Percentiles rank a stretch among this genome's conserved stretches.
Conservation (phyloP, 35 echinoderm and acorn worm species). For the Holothuria glaberrima region DNA sequence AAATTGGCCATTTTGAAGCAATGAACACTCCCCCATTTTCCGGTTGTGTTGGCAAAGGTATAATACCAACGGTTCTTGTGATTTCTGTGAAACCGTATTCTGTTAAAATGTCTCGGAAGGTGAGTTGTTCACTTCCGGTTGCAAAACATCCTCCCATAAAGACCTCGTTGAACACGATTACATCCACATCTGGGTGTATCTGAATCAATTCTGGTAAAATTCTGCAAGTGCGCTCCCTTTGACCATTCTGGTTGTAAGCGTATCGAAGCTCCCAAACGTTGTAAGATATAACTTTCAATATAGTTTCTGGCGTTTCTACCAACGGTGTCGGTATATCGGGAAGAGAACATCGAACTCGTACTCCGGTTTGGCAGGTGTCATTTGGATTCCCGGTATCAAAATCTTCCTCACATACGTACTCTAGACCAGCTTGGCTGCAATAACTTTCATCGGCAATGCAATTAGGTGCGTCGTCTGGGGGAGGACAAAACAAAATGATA, state of each 20-base stretch:
- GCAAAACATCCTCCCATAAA: conserved; percentile 87
- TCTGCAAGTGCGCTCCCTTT: conserved; percentile 76
- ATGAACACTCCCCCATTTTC: conserved; percentile 81
- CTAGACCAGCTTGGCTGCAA: conserved; percentile 65
- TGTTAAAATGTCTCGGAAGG: conserved; percentile 66
- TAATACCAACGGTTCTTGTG: conserved; percentile 64
- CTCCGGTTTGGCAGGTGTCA: conserved; percentile 39
- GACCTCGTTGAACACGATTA: conserved; percentile 82
- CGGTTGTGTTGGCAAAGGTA: conserved; percentile 27
- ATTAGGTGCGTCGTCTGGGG: conserved; percentile 19
- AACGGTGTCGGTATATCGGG: conserved; percentile 40
- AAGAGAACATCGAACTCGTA: conserved; percentile 7
- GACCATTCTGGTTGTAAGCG: conserved; percentile 67
- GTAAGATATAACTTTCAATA: conserved; percentile 63
- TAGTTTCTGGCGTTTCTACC: conserved; percentile 58
- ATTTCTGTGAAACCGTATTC: conserved; percentile 73
- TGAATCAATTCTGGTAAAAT: conserved; percentile 57
- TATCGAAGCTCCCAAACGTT: conserved; percentile 74
- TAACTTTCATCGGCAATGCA: conserved; percentile 49
- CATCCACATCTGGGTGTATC: conserved; percentile 64
- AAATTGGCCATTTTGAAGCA: conserved; percentile 79
- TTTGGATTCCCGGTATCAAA: conserved; percentile 26
- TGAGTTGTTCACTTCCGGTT: neutral
- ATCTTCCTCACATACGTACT: conserved; percentile 57
- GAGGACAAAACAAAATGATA: too few species aligned